Evolutionary conservation across 2,113 vertebrate genomes (phyloP).

Genomic region (Petrocephalus microphthalmus): DNA sequence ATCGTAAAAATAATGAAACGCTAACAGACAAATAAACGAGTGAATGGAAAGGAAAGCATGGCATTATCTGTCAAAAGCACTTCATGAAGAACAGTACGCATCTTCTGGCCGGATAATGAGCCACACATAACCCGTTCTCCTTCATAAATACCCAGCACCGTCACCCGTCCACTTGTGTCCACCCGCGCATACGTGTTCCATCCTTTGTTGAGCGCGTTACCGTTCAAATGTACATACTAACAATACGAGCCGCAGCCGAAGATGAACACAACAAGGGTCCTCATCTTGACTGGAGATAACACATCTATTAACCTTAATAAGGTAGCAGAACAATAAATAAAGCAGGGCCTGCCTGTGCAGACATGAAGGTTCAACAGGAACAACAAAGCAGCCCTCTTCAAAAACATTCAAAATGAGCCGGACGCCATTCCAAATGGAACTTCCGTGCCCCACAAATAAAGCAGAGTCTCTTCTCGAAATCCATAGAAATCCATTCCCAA

Average conservation of each 20-base stretch:
- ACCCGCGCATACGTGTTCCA: neutral
- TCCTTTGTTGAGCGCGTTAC: neutral
- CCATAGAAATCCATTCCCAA: neutral
- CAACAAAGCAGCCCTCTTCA: neutral
- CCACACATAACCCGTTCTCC: neutral
- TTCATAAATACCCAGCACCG: neutral
- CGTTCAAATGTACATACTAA: neutral
- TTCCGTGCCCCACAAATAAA: neutral
- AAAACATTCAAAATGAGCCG: neutral
- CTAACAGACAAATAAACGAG: neutral
- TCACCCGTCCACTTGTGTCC: neutral
- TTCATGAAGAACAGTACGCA: neutral
- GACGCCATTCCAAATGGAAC: neutral
- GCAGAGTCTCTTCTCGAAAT: neutral
- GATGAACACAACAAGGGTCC: neutral
- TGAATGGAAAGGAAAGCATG: neutral
- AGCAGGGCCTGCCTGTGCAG: no score
- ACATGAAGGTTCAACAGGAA: neutral
- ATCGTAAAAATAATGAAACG: neutral
- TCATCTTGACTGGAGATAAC: neutral
- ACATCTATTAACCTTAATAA: neutral
- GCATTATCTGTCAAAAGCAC: neutral
- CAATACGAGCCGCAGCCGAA: neutral
- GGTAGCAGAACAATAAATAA: neutral
- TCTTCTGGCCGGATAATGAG: neutral